Evolutionary conservation across 2,113 vertebrate genomes (phyloP).

Genomic region (Poicephalus gulielmi): DNA sequence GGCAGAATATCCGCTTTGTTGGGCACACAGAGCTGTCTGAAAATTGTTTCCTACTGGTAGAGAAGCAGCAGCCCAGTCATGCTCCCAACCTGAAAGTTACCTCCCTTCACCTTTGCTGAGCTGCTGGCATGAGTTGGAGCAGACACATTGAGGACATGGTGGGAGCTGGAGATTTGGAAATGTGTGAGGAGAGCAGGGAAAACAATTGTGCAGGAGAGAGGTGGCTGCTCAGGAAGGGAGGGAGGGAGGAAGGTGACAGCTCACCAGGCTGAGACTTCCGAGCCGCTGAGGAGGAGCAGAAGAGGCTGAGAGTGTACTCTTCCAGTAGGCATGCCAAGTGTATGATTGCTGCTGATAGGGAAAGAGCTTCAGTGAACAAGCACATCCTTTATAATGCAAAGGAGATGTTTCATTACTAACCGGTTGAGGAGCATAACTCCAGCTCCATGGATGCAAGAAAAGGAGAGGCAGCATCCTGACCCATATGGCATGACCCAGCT

Average conservation of each 20-base stretch:
- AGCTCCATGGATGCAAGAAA: background rate
- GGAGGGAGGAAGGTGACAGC: background rate
- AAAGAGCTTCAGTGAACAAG: background rate
- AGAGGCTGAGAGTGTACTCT: background rate
- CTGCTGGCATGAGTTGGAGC: background rate
- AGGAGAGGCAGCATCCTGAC: background rate
- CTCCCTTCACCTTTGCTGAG: background rate
- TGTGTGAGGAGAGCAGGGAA: background rate
- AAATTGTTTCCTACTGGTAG: background rate
- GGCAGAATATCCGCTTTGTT: background rate
- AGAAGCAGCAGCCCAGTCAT: background rate
- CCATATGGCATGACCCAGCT: constrained; percentile 6
- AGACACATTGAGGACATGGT: background rate
- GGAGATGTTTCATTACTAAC: background rate
- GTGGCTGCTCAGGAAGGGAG: background rate
- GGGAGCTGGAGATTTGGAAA: background rate
- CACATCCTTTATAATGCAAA: constrained; percentile 25
- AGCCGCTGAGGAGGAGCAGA: background rate
- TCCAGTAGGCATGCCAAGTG: background rate
- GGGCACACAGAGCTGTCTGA: background rate
- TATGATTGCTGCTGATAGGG: background rate
- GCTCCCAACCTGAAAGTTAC: background rate
- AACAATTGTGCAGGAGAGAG: background rate
- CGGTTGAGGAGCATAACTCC: background rate
- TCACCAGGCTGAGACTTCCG: background rate